Evolutionary conservation across 2,113 vertebrate species (phyloP), one percentile per base, ranked within the genome.

Genomic region (Microcebus griseorufus): DNA sequence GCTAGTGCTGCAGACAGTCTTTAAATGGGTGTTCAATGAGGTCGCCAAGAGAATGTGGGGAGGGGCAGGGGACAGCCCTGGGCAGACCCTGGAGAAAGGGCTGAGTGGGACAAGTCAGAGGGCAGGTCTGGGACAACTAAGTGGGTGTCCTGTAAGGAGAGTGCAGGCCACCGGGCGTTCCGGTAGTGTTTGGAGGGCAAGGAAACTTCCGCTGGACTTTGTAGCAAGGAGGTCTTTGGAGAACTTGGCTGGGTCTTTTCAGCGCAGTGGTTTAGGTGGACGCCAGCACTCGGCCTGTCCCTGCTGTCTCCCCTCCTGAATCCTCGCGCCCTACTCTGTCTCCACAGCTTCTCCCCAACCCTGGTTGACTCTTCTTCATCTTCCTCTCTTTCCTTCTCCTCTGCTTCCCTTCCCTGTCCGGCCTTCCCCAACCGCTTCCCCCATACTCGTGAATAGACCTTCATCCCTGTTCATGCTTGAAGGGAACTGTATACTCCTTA

Each of bases 91-190:
- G 11, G 82, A 45, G 55, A 80, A 11, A 12, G 25, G 9, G 16
- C 12, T 5, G 1, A n/a, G 55, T 16, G 17, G 2, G 53, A 34
- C 6, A 12, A 2, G 13, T 2, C 22, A 2, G 13, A 37, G 12
- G 17, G 29, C 9, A 5, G 34, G 29, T 18, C 27, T 25, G 55
- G 18, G 27, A 34, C 8, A 9, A 45, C 23, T 27, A 25, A 27
- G 6, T 16, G 0, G 32, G 12, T 32, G 42, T 6, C 3, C 25
- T 58, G 23, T 6, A 16, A 78, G 45, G 60, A 65, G 17, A 45
- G 62, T 13, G 1, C 69, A 34, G 75, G 51, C 0, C 29, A 67
- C 9, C 6, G 0, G 13, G 53, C 53, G n/a, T 51, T 62, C 62
- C 9, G 62, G 9, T 14, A 11, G 2, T 60, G 34, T 70, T 51